Evolutionary conservation across 2,888 invertebrate genomes (phyloP), one percentile per base, ranked within the genome.

Genomic region (Syritta pipiens): DNA sequence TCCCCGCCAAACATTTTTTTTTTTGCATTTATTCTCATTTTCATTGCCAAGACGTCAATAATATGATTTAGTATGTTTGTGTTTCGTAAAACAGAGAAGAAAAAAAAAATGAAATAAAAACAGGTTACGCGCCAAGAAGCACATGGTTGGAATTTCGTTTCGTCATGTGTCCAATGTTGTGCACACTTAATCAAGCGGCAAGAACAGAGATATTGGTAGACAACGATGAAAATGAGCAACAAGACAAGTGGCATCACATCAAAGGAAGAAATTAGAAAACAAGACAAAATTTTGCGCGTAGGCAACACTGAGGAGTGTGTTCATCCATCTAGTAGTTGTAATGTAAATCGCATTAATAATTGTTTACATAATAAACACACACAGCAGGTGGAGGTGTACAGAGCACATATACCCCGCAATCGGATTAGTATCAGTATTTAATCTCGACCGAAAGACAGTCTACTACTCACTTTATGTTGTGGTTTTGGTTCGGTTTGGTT

Each of bases 321-420:
- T 22, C 10, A 17, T 40, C 9, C 37, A 4, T 24, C 17, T 7
- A 26, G 19, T 12, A 32, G 30, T 40, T 28, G 42, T 35, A 49
- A 49, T 59, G 57, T 46, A 60, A 53, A 60, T 59, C 32, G 60
- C 26, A 77, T 77, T 67, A 67, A 40, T 49, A 59, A 74, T 63
- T 63, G 71, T 57, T 69, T 62, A 28, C 26, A 60, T 40, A 75
- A 46, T 20, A 53, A 17, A 4, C 17, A 17, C 10, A 35, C n/a
- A n/a, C 14, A 20, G 4, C 17, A 22, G 24, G 26, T 32, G 59
- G 37, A 19, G 30, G 22, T 49, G 28, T 57, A 24, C 20, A 46
- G 19, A 48, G 28, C 42, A 12, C n/a, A 44, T 55, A 40, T 51
- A 7, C 14, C 57, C 32, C 20, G 26, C 17, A 51, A 69, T 69